phyloP scores from a whole-genome alignment of 2,113 vertebrate species.

The Atlantisia rogersi region DNA sequence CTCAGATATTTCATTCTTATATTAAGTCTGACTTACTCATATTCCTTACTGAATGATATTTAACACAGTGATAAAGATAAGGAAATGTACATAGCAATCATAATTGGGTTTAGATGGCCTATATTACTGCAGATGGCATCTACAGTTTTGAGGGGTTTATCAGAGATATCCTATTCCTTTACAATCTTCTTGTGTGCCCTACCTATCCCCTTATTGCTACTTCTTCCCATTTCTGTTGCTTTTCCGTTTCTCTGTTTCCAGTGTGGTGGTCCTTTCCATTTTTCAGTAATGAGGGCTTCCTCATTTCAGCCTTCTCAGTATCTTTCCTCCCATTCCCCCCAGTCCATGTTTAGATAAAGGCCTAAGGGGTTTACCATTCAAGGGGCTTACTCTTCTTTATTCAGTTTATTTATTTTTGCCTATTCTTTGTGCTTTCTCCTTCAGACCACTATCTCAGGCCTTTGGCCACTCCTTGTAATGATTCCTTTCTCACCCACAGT shows the following conservation, averaged over 20 bases:
- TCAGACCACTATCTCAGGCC: neutral
- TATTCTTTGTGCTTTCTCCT: neutral
- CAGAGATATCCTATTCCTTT: neutral
- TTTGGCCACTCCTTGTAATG: neutral
- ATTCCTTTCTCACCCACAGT: neutral
- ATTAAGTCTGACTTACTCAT: constrained; percentile 15
- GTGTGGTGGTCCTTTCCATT: neutral
- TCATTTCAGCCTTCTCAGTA: neutral
- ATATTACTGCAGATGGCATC: neutral
- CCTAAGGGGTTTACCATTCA: neutral
- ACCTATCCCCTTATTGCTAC: neutral
- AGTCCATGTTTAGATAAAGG: neutral
- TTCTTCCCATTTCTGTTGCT: neutral
- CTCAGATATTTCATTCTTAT: constrained; percentile 27
- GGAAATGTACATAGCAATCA: neutral
- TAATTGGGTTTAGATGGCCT: neutral
- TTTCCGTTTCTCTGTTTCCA: neutral
- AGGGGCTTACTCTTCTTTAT: neutral
- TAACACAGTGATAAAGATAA: neutral
- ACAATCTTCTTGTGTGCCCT: neutral
- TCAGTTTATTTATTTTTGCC: neutral
- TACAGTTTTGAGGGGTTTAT: neutral
- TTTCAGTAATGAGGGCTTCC: neutral
- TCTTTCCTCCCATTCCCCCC: neutral
- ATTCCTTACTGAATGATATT: constrained; percentile 12